These are phyloP conservation scores for Podotricha telesiphe DNA, from an alignment of 2,888 invertebrate genomes.

Conservation along the genomic window DNA sequence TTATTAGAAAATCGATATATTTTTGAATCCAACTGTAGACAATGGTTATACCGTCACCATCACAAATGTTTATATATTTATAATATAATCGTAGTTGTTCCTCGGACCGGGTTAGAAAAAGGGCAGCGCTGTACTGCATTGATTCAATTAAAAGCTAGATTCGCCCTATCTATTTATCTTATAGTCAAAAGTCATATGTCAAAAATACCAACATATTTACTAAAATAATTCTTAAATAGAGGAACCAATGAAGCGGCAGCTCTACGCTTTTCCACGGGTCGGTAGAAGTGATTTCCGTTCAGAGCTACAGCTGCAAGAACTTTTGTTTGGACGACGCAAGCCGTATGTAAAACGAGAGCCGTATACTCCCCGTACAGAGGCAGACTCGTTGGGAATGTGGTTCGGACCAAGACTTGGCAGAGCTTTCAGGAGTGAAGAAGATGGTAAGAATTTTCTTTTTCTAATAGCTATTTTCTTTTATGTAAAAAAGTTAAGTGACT, in stretches of 20 bases:
- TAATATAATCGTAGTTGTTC: too few species aligned
- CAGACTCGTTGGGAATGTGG: slow-evolving; percentile 81
- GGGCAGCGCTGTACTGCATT: too few species aligned
- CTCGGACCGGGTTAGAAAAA: too few species aligned
- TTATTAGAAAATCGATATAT: too few species aligned
- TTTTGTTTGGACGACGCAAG: slow-evolving; percentile 45
- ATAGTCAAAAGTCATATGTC: too few species aligned
- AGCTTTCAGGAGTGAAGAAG: slow-evolving; percentile 66
- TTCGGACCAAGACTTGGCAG: slow-evolving; percentile 87
- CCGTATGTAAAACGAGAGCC: slow-evolving; percentile 47
- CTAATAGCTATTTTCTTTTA: background rate
- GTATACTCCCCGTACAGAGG: slow-evolving; percentile 15
- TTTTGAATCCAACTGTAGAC: too few species aligned
- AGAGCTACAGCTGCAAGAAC: slow-evolving; percentile 46
- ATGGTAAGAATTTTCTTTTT: slow-evolving; percentile 52
- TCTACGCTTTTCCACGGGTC: slow-evolving; percentile 74
- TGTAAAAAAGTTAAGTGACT: background rate
- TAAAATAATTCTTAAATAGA: slow-evolving; percentile 44
- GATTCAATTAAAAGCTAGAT: too few species aligned
- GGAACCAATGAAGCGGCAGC: slow-evolving; percentile 60
- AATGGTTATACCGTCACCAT: too few species aligned
- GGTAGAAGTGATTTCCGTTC: slow-evolving; percentile 58
- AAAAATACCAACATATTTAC: too few species aligned
- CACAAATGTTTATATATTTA: too few species aligned
- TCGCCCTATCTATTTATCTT: too few species aligned